Evolutionary conservation across 2,888 invertebrate genomes (phyloP).

Genomic region (Aphidius colemani): DNA sequence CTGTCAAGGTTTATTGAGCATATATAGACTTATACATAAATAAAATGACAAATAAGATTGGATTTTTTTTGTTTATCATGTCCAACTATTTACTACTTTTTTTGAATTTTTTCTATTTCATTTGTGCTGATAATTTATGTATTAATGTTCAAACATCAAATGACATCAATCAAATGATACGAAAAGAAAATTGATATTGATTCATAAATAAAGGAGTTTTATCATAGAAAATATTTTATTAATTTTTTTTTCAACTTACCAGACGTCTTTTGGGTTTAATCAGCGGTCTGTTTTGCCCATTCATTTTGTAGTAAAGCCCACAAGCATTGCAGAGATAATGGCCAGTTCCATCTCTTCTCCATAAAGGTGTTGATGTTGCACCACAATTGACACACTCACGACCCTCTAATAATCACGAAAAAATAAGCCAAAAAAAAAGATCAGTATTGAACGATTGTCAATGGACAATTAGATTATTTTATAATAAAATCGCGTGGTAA

Average conservation of each 20-base stretch:
- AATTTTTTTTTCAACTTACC: constrained; percentile 72
- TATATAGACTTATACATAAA: neutral
- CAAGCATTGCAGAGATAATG: constrained; percentile 79
- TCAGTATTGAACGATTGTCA: too few relatives aligned
- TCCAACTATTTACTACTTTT: too few relatives aligned
- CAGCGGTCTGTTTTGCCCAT: constrained; percentile 97
- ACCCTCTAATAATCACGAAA: constrained; percentile 47
- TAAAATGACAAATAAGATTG: neutral
- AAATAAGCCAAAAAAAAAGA: constrained; percentile 21
- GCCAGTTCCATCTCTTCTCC: constrained; percentile 97
- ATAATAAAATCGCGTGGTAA: neutral
- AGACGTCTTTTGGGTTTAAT: constrained; percentile 99
- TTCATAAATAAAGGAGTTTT: constrained; percentile 49
- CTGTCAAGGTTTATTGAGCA: neutral
- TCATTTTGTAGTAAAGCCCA: constrained; percentile 99
- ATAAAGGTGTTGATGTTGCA: constrained; percentile 95
- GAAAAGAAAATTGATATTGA: neutral
- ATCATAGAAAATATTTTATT: too few relatives aligned
- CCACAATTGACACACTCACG: constrained; percentile 94
- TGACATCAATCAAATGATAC: neutral
- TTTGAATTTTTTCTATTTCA: too few relatives aligned
- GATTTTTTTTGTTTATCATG: too few relatives aligned
- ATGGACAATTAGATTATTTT: neutral
- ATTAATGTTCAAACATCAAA: neutral
- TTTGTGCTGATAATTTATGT: neutral